Percentiles rank a stretch among this genome's conserved stretches.
Evolutionary conservation across 2,888 invertebrate species (phyloP).

Genomic region (Petrolisthes cinctipes): DNA sequence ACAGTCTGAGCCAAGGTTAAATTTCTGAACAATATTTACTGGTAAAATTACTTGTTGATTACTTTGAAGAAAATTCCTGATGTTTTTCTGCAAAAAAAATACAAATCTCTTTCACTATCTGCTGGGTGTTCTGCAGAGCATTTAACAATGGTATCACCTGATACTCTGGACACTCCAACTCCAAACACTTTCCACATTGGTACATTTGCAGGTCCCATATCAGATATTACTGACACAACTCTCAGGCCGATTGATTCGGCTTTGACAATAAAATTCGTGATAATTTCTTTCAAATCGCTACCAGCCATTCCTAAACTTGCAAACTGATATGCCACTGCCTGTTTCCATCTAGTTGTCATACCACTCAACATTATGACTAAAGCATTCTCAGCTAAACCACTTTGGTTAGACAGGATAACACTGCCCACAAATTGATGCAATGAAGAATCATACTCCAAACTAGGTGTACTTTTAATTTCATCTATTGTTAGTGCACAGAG

Average conservation of each 20-base stretch:
- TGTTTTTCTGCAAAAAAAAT: neutral
- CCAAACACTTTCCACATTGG: neutral
- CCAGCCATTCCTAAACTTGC: too few species aligned
- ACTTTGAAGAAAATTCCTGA: neutral
- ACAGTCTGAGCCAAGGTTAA: neutral
- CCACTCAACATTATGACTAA: too few species aligned
- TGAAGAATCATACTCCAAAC: too few species aligned
- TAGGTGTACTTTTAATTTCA: too few species aligned
- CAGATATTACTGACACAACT: neutral
- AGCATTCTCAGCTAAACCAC: too few species aligned
- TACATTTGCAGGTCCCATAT: neutral
- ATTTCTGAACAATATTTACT: neutral
- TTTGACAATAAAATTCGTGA: neutral
- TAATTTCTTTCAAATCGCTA: too few species aligned
- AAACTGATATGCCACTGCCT: too few species aligned
- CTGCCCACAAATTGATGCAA: too few species aligned
- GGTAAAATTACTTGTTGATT: neutral
- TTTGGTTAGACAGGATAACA: too few species aligned
- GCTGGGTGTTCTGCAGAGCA: neutral
- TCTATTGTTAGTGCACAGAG: too few species aligned
- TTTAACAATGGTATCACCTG: neutral
- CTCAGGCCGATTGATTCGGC: neutral
- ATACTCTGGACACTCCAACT: neutral
- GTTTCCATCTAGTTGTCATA: too few species aligned
- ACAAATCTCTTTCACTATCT: neutral